Conservation (phyloP, 2,888 invertebrate species). For the Linyphia triangularis region DNA sequence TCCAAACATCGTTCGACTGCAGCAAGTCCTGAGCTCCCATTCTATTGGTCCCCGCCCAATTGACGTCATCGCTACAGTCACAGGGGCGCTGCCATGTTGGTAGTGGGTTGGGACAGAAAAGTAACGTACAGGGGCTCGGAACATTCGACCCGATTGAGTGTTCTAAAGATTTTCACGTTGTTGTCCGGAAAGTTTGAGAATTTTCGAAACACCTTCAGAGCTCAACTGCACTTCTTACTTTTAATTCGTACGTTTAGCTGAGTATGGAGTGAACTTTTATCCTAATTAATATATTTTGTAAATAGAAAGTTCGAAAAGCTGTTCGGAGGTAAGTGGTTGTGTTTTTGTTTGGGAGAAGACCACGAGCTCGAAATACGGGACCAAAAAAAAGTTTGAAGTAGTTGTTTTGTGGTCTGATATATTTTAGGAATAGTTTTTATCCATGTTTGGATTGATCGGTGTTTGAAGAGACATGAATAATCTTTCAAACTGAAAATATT, state of each 20-base stretch:
- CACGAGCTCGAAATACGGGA: background rate
- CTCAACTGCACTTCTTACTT: background rate
- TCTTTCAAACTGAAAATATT: background rate
- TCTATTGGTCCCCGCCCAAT: slow-evolving; percentile 59
- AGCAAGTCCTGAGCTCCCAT: slow-evolving; percentile 44
- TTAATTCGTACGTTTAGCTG: background rate
- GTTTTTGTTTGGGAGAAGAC: background rate
- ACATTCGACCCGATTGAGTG: slow-evolving; percentile 23
- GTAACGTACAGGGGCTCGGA: slow-evolving; percentile 54
- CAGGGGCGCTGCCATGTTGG: slow-evolving; percentile 71
- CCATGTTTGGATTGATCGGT: background rate
- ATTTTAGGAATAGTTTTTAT: background rate
- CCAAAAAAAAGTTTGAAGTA: background rate
- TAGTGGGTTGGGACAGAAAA: slow-evolving; percentile 36
- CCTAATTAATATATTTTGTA: background rate
- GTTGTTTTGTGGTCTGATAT: background rate
- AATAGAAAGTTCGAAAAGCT: background rate
- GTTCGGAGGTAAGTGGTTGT: slow-evolving; percentile 19
- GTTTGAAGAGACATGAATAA: background rate
- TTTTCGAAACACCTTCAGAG: background rate
- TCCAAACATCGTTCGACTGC: slow-evolving; percentile 41
- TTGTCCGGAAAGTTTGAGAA: background rate
- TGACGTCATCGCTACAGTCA: slow-evolving; percentile 71
- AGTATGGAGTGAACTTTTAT: background rate
- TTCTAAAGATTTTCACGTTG: slow-evolving; percentile 56